Conservation (phyloP, 2,797 vertebrate genomes). For the Semaprochilodus insignis region DNA sequence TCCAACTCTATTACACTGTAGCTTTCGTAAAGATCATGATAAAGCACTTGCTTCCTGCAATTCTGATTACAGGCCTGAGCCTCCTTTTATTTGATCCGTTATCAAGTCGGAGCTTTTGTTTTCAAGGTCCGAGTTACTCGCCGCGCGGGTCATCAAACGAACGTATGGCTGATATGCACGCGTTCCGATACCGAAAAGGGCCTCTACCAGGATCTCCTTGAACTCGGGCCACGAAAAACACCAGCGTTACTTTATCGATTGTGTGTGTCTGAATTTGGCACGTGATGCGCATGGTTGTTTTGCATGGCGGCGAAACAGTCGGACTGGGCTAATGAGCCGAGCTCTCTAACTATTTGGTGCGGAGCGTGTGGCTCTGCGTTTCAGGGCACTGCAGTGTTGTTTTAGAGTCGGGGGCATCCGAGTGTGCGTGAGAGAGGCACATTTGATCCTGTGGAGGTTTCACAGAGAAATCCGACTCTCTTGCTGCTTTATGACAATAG, state of each 20-base stretch:
- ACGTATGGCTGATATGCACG: slow-evolving; percentile 59
- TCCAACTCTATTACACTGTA: slow-evolving; percentile 70
- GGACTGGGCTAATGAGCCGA: slow-evolving; percentile 48
- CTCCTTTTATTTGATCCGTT: slow-evolving; percentile 62
- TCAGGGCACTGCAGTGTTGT: slow-evolving; percentile 1
- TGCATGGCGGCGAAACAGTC: slow-evolving; percentile 52
- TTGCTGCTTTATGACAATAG: slow-evolving; percentile 67
- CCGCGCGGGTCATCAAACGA: slow-evolving; percentile 41
- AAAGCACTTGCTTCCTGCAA: slow-evolving; percentile 78
- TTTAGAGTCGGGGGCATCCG: slow-evolving; percentile 9
- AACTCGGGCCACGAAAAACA: slow-evolving; percentile 53
- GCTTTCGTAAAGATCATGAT: slow-evolving; percentile 73
- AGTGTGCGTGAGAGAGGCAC: slow-evolving; percentile 7
- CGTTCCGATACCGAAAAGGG: slow-evolving; percentile 62
- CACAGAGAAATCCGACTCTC: slow-evolving; percentile 26
- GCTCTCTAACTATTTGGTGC: slow-evolving; percentile 25
- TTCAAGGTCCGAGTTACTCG: slow-evolving; percentile 9
- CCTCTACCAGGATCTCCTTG: slow-evolving; percentile 54
- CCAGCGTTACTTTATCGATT: slow-evolving; percentile 38
- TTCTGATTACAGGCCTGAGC: slow-evolving; percentile 74
- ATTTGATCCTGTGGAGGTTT: slow-evolving; percentile 14
- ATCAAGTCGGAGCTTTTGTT: slow-evolving; percentile 61
- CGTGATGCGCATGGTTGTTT: slow-evolving; percentile 14
- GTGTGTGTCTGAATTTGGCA: slow-evolving; percentile 54
- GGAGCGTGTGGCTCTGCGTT: slow-evolving; percentile 16